These are phyloP conservation scores for Pasiphila rectangulata DNA, from an alignment of 2,888 invertebrate species.

Conservation along the genomic window DNA sequence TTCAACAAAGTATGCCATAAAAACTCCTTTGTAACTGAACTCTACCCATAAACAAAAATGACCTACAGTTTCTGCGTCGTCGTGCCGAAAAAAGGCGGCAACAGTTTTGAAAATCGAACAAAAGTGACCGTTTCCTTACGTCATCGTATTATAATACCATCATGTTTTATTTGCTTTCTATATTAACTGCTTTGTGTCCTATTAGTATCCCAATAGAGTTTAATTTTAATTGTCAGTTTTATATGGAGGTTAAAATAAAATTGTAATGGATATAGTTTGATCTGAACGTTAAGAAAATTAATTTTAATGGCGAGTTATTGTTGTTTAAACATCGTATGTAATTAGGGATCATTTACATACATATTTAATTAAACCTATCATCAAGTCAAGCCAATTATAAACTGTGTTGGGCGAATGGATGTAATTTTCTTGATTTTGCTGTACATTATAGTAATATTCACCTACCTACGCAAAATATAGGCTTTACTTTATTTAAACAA, in stretches of 20 bases:
- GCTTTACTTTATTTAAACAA: no score
- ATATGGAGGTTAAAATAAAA: no score
- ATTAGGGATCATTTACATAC: no score
- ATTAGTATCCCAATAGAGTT: no score
- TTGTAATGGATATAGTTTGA: constrained; percentile 9
- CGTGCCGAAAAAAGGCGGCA: constrained; percentile 23
- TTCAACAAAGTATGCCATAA: constrained; percentile 2
- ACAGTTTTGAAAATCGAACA: constrained; percentile 23
- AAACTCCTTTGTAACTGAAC: constrained; percentile 30
- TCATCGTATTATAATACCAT: constrained; percentile 9
- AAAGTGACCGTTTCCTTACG: constrained; percentile 24
- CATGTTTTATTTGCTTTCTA: constrained; percentile 4
- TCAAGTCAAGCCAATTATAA: no score
- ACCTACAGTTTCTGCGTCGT: constrained; percentile 21
- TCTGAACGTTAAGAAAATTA: constrained; percentile 14
- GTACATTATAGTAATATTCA: no score
- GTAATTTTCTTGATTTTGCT: no score
- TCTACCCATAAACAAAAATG: constrained; percentile 19
- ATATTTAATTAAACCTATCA: no score
- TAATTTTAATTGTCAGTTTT: no score
- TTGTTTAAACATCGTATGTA: constrained; percentile 4
- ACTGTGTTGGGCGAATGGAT: no score
- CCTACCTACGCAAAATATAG: no score
- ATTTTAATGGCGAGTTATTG: constrained; percentile 10
- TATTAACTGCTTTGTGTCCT: no score